A percentile compares a stretch with the other conserved stretches of the same genome.
Conservation (phyloP, 2,888 invertebrate genomes). For the Orthosia gothica region DNA sequence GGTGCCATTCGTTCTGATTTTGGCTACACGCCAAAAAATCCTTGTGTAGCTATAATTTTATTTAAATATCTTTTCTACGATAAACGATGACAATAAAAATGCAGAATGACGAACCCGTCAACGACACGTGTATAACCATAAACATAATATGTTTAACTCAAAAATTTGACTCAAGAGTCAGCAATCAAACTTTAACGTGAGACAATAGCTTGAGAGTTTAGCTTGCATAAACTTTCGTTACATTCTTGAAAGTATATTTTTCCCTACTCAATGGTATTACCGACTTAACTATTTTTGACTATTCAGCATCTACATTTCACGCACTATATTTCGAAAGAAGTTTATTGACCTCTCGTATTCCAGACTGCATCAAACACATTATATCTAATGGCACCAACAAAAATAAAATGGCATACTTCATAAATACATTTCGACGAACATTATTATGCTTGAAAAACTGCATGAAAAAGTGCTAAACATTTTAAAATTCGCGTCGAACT, state of each 20-base stretch:
- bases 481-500: constrained; percentile 48
- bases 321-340: background rate
- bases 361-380: constrained; percentile 20
- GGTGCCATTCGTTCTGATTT: too few relatives aligned
- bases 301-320: background rate
- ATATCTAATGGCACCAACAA: background rate
- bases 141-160: too few relatives aligned
- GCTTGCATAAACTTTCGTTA: background rate
- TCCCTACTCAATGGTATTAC: background rate
- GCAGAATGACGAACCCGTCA: too few relatives aligned
- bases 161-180: background rate
- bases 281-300: background rate
- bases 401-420: constrained; percentile 41
- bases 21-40: too few relatives aligned
- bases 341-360: background rate
- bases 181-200: too few relatives aligned
- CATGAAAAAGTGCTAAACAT: constrained; percentile 42
- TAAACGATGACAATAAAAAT: too few relatives aligned
- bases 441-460: constrained; percentile 46
- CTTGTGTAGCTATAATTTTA: too few relatives aligned
- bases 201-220: too few relatives aligned
- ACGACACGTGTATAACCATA: too few relatives aligned
- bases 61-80: too few relatives aligned
- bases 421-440: constrained; percentile 27
- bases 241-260: background rate